Evolutionary conservation across 2,113 vertebrate species (phyloP), one percentile per base, ranked within the genome.

Genomic region (Ictalurus punctatus): DNA sequence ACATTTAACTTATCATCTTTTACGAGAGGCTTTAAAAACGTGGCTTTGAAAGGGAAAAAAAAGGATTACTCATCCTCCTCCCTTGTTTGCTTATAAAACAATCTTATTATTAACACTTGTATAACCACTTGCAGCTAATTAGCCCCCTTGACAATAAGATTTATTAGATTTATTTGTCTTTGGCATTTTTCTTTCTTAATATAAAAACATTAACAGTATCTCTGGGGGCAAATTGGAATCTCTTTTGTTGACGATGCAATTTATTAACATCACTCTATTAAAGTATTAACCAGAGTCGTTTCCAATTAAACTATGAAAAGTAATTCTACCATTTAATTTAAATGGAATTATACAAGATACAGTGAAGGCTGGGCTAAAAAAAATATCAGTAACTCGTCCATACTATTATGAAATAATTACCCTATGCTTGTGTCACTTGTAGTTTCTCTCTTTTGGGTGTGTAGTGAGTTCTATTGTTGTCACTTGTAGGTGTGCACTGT

Each of bases 121-220:
- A 85, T 85, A 85, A 85, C 48, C 19, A 30, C 25, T 67, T 85
- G 13, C 40, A 85, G 65, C 44, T 52, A 85, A 85, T 85, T 69
- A 85, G 63, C 6, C 83, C 83, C 37, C 78, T 83, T 52, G 61
- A 84, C 61, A 84, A 67, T 84, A 67, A 27, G 63, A 85, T 54
- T 27, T 30, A 69, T 69, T 69, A 8, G 27, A 56, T 56, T n/a
- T 80, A n/a, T 56, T 80, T 67, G 61, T 65, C 27, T 85, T 44
- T 48, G 61, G 12, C 23, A 84, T 5, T 27, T 48, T 84, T 65
- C 25, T 84, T 19, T 56, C 78, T 30, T 56, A 85, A 69, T 67
- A 52, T 30, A 48, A 67, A 84, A 69, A 85, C 25, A 85, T 48
- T 54, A 85, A 54, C 37, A 17, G 21, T 30, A 67, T 84, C 25